phyloP scores from a whole-genome alignment of 2,797 vertebrate genomes.

The Xenentodon cancila region DNA sequence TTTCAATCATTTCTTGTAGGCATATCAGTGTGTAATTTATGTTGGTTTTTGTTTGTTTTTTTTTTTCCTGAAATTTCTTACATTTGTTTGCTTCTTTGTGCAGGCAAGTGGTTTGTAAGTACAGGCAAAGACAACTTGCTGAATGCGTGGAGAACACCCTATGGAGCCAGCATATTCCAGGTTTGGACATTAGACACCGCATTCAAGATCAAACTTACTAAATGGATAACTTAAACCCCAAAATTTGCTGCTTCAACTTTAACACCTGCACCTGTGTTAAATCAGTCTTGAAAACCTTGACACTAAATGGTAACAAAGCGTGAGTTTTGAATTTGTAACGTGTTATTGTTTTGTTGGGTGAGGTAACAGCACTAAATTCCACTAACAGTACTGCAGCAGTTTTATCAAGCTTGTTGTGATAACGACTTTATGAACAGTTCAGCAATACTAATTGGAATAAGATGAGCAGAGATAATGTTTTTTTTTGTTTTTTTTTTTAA shows the following conservation, averaged over 20 bases:
- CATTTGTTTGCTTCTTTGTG: slow-evolving; percentile 37
- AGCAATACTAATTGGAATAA: neutral
- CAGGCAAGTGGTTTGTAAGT: slow-evolving; percentile 90
- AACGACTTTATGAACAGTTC: neutral
- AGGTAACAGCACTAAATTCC: too few species aligned
- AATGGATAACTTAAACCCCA: too few species aligned
- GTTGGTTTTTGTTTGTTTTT: too few species aligned
- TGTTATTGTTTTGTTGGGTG: too few species aligned
- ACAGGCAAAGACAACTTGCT: slow-evolving; percentile 88
- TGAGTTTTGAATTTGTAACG: too few species aligned
- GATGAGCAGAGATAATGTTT: neutral
- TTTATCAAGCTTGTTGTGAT: slow-evolving; percentile 14
- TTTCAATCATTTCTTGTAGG: neutral
- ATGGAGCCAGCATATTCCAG: slow-evolving; percentile 90
- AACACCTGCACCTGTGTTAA: neutral
- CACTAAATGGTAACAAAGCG: too few species aligned
- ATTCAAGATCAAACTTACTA: neutral
- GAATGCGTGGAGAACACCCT: slow-evolving; percentile 88
- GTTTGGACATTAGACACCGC: slow-evolving; percentile 57
- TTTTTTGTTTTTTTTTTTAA: neutral
- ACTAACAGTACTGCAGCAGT: neutral
- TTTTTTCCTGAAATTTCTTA: slow-evolving; percentile 2
- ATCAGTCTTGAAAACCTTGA: too few species aligned
- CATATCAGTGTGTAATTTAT: neutral
- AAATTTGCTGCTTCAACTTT: neutral